Evolutionary conservation across 2,888 invertebrate species (phyloP), one percentile per base, ranked within the genome.

Genomic region (Xanthia togata): DNA sequence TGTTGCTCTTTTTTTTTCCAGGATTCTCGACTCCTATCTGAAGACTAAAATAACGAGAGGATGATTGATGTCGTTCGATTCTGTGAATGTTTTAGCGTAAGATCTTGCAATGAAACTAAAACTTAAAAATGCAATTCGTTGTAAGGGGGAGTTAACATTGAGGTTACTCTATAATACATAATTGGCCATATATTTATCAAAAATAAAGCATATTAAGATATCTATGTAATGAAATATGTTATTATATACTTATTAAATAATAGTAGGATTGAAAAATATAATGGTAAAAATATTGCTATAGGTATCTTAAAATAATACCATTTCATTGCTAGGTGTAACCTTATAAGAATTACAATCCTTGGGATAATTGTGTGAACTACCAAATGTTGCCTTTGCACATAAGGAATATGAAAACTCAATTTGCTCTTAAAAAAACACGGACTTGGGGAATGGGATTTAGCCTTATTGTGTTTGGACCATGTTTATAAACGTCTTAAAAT

Each of bases 1-100:
- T 38, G 38, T 35, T 23, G 14, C 0, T 55, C 35, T 70, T 73
- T 31, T n/a, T 83, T 53, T 70, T 91, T 89, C 6, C 89, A 92
- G 92, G 88, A 78, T 88, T 76, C 68, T 86, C 79, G 87, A 81
- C 82, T 87, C 75, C 69, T 85, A 67, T 74, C 23, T 84, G 87
- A 89, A 87, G 82, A 88, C 83, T 71, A 79, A 79, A 78, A 84
- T 84, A 84, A 68, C 83, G 70, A 80, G 81, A 84, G 79, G 50
- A 72, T 76, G 80, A 80, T 78, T 83, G 53, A 79, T 78, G 64
- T 44, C 47, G 35, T 68, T 63, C 26, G 69, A 79, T 83, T 76
- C 83, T 75, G 77, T 82, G 70, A 87, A 84, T 80, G 68, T 86
- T 73, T 75, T 75, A 74, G 73, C 73, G 64, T 76, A 81, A 70